These are phyloP conservation scores for Diploscapter pachys DNA, from an alignment of 1,140 invertebrate genomes.

Conservation along the genomic window DNA sequence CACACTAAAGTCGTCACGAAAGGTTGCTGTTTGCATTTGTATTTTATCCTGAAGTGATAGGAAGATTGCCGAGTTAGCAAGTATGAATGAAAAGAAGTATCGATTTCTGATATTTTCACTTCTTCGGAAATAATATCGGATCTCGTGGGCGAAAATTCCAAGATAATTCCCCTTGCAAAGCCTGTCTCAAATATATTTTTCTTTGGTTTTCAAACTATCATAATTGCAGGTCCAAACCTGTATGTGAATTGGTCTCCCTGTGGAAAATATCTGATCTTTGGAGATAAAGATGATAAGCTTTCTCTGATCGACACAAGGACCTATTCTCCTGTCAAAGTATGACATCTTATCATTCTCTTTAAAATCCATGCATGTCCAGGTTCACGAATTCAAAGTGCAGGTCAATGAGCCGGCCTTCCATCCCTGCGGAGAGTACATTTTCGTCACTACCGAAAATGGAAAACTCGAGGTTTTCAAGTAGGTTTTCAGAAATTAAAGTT, in stretches of 20 bases:
- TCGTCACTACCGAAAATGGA: constrained; percentile 18
- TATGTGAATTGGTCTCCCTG: constrained; percentile 22
- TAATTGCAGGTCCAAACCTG: constrained; percentile 16
- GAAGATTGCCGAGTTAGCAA: no score
- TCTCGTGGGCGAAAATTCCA: not conserved
- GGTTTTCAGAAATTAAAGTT: not conserved
- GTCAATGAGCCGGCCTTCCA: constrained; percentile 12
- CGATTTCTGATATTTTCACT: no score
- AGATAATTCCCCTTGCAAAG: no score
- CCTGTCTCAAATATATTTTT: not conserved
- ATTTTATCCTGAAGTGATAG: no score
- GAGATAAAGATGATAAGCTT: constrained; percentile 20
- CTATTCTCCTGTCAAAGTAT: constrained; percentile 15
- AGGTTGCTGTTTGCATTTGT: not conserved
- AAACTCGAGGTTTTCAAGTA: constrained; percentile 29
- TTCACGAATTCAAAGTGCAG: constrained; percentile 19
- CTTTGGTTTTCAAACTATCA: not conserved
- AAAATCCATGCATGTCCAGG: constrained; percentile 1
- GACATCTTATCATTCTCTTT: not conserved
- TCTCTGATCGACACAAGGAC: constrained; percentile 11
- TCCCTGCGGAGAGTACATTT: constrained; percentile 13
- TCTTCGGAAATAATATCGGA: no score
- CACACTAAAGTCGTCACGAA: constrained; percentile 9
- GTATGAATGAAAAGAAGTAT: no score
- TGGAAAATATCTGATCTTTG: constrained; percentile 15